Conservation (phyloP, 2,888 invertebrate species). For the Myopa testacea region DNA sequence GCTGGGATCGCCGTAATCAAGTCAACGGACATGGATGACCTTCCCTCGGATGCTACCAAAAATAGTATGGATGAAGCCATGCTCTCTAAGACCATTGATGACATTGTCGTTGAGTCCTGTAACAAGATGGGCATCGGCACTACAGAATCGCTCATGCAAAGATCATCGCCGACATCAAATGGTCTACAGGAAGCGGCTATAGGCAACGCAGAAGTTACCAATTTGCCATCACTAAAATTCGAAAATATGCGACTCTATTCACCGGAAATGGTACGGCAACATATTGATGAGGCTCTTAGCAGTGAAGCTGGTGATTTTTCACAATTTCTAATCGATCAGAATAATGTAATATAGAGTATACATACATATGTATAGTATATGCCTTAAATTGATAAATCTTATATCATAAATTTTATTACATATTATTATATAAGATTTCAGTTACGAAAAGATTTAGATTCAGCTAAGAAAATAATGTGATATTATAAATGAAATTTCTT, state of each 20-base stretch:
- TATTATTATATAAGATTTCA: too few relatives aligned
- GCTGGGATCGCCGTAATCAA: conserved; percentile 58
- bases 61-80: conserved; percentile 55
- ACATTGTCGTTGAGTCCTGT: conserved; percentile 67
- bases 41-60: neutral
- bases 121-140: conserved; percentile 64
- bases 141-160: conserved; percentile 46
- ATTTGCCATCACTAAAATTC: conserved; percentile 76
- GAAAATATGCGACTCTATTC: conserved; percentile 74
- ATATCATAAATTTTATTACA: too few relatives aligned
- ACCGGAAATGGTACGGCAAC: conserved; percentile 52
- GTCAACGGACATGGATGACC: conserved; percentile 8
- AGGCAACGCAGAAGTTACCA: conserved; percentile 55
- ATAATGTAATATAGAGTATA: neutral
- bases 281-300: conserved; percentile 27
- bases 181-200: neutral
- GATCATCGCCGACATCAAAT: conserved; percentile 59
- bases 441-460: too few relatives aligned
- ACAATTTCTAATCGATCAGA: conserved; percentile 47
- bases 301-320: conserved; percentile 45
- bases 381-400: too few relatives aligned
- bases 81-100: conserved; percentile 63
- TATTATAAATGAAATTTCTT: too few relatives aligned
- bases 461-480: too few relatives aligned
- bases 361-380: too few relatives aligned